Percentiles rank a stretch among this genome's conserved stretches.
These are phyloP conservation scores for Oscheius sp. DNA, from an alignment of 2,888 invertebrate genomes.

Conservation along the genomic window DNA sequence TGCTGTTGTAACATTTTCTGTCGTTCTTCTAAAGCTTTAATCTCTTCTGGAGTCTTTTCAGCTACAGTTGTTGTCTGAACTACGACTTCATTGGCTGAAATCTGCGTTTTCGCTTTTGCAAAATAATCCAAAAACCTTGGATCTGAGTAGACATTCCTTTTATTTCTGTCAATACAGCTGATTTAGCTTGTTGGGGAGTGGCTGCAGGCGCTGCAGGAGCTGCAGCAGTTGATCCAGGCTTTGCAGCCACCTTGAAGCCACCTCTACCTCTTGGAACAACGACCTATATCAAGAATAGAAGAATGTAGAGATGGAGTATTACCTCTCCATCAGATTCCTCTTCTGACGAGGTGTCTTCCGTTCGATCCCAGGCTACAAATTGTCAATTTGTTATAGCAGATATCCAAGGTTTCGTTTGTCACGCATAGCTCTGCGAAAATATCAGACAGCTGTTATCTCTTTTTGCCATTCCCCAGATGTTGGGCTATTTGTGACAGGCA, in stretches of 20 bases:
- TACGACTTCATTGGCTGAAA: conserved; percentile 44
- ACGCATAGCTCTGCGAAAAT: background rate
- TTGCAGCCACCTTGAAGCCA: conserved; percentile 41
- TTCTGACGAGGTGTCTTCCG: conserved; percentile 40
- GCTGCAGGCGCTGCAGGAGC: conserved; percentile 2
- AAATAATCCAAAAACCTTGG: conserved; percentile 33
- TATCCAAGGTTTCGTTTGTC: background rate
- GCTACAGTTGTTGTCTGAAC: conserved; percentile 26
- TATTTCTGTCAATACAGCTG: conserved; percentile 47
- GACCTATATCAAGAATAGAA: conserved; percentile 7
- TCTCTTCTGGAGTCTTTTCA: conserved; percentile 48
- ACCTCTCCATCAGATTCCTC: conserved; percentile 53
- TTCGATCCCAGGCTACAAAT: conserved; percentile 23
- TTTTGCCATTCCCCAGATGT: conserved; percentile 12
- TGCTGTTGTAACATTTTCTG: conserved; percentile 47
- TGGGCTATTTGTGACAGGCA: background rate
- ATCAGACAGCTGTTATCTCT: conserved; percentile 5
- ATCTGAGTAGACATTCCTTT: conserved; percentile 40
- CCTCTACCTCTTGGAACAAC: conserved; percentile 32
- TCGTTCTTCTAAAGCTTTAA: conserved; percentile 43
- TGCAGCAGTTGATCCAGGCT: conserved; percentile 12
- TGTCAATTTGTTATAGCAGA: background rate
- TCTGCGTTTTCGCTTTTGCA: background rate
- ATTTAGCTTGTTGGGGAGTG: conserved; percentile 42
- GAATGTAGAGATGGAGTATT: background rate